A percentile compares a stretch with the other conserved stretches of the same genome.
phyloP scores from a whole-genome alignment of 2,113 vertebrate genomes.

The Ictalurus furcatus region DNA sequence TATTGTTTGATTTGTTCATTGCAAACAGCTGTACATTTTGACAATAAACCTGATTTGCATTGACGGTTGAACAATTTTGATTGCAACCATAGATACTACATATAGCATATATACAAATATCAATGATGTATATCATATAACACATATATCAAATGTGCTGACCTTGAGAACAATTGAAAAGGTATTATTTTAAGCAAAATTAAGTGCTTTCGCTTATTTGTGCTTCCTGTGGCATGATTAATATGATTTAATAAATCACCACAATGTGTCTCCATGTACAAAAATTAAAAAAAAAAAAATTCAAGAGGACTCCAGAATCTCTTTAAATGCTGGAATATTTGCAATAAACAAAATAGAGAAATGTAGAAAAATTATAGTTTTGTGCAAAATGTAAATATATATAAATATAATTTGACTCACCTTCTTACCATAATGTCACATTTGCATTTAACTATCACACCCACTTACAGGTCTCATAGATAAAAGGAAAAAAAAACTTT shows the following conservation, averaged over 20 bases:
- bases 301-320: not conserved
- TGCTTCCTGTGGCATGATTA: not conserved
- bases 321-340: not conserved
- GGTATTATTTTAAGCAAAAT: not conserved
- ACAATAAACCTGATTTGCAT: no score
- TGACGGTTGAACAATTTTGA: no score
- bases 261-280: not conserved
- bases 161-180: not conserved
- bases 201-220: not conserved
- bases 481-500: not conserved
- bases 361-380: not conserved
- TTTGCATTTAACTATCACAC: not conserved
- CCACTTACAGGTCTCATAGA: not conserved
- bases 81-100: no score
- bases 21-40: no score
- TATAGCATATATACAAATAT: not conserved
- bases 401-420: no score
- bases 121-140: no score
- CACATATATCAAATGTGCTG: conserved; percentile 20
- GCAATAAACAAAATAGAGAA: not conserved
- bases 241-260: not conserved
- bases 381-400: not conserved
- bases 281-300: not conserved
- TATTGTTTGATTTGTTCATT: no score
- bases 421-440: not conserved